A percentile compares a stretch with the other conserved stretches of the same genome.
These are phyloP conservation scores for Biston stratarius DNA, from an alignment of 2,888 invertebrate genomes.

Conservation along the genomic window DNA sequence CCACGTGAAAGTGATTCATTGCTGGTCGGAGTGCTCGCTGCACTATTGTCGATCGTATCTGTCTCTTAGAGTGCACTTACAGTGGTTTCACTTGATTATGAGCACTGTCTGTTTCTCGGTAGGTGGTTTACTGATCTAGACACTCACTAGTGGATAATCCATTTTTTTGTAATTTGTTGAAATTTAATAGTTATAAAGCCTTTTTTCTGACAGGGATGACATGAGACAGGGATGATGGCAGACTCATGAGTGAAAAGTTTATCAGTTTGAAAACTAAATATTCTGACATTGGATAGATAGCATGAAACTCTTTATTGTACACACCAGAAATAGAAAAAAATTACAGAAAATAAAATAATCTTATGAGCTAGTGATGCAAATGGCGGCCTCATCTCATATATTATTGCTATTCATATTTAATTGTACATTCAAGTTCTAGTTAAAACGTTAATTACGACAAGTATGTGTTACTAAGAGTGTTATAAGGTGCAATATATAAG, in stretches of 20 bases:
- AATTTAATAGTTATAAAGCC: background rate
- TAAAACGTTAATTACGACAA: no score
- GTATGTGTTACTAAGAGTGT: no score
- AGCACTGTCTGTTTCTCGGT: conserved; percentile 6
- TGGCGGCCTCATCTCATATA: no score
- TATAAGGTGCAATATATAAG: no score
- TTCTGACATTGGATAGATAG: no score
- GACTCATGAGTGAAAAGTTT: background rate
- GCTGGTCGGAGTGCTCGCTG: conserved; percentile 45
- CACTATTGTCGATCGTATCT: conserved; percentile 45
- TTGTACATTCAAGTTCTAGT: no score
- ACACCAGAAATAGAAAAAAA: no score
- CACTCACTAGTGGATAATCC: background rate
- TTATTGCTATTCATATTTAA: no score
- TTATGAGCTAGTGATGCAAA: no score
- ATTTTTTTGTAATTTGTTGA: background rate
- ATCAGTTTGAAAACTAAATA: background rate
- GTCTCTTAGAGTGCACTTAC: conserved; percentile 14
- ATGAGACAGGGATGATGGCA: background rate
- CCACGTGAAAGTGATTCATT: conserved; percentile 78
- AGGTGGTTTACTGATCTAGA: conserved; percentile 13
- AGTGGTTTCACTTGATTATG: conserved; percentile 30
- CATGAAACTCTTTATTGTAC: no score
- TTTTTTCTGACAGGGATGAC: background rate
- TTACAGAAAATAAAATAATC: no score